phyloP scores from a whole-genome alignment of 1,140 invertebrate genomes.

The Nautilus pompilius region DNA sequence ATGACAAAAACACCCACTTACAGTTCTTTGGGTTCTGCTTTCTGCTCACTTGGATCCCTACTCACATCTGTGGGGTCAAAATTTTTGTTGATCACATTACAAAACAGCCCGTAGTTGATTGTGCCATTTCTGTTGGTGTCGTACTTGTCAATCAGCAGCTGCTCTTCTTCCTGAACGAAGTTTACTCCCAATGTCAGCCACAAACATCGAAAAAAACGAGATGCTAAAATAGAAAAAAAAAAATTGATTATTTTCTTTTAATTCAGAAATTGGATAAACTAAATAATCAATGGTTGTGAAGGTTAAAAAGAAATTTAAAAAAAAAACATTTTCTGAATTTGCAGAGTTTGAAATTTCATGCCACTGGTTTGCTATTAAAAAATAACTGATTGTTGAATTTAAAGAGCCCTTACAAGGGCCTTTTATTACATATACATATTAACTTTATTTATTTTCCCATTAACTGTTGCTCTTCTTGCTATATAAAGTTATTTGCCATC shows the following conservation, averaged over 20 bases:
- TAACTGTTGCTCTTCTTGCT: no score
- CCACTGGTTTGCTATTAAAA: no score
- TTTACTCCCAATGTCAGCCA: constrained; percentile 49
- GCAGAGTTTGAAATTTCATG: background rate
- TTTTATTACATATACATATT: no score
- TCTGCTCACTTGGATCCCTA: constrained; percentile 39
- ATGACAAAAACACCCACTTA: constrained; percentile 40
- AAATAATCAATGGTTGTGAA: background rate
- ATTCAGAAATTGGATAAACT: background rate
- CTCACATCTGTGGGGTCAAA: constrained; percentile 42
- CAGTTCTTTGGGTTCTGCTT: constrained; percentile 42
- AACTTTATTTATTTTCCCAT: no score
- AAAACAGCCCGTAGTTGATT: constrained; percentile 52
- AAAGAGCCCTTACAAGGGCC: no score
- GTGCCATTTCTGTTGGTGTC: constrained; percentile 39
- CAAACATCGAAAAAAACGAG: constrained; percentile 51
- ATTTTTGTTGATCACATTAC: constrained; percentile 44
- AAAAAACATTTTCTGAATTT: background rate
- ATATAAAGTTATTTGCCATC: no score
- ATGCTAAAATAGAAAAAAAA: constrained; percentile 28
- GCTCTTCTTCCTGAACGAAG: constrained; percentile 40
- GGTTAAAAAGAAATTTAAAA: background rate
- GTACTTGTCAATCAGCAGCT: constrained; percentile 42
- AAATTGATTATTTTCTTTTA: background rate
- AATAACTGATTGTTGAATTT: no score